Percentiles rank a stretch among this genome's conserved stretches.
phyloP scores from a whole-genome alignment of 2,888 invertebrate species.

The Blastobasis lacticolella region DNA sequence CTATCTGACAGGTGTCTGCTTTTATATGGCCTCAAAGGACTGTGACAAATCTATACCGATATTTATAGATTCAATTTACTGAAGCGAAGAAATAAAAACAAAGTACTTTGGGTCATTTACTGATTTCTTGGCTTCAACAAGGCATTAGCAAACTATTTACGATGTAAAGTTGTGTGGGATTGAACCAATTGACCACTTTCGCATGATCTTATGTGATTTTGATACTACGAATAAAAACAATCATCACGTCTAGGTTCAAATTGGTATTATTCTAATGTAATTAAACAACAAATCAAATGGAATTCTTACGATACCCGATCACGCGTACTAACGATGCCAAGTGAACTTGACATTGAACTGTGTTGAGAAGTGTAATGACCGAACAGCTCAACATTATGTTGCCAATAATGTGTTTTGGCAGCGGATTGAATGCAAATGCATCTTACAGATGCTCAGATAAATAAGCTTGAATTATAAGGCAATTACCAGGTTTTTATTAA shows the following conservation, averaged over 20 bases:
- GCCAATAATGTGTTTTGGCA: too few relatives aligned
- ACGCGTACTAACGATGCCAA: background rate
- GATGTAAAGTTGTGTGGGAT: background rate
- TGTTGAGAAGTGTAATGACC: background rate
- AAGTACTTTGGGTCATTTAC: background rate
- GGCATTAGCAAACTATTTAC: background rate
- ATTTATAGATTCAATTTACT: background rate
- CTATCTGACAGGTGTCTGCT: background rate
- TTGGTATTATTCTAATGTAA: background rate
- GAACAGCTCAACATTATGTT: background rate
- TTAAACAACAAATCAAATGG: background rate
- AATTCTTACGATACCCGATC: background rate
- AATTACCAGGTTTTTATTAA: too few relatives aligned
- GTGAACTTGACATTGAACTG: background rate
- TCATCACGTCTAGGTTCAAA: background rate
- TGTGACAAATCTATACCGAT: background rate
- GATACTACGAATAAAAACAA: background rate
- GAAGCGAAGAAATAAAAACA: background rate
- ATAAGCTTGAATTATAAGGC: too few relatives aligned
- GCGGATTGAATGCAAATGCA: too few relatives aligned
- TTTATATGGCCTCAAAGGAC: background rate
- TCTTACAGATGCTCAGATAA: too few relatives aligned
- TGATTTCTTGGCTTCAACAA: background rate
- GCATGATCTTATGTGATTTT: background rate
- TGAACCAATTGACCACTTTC: background rate